Base-by-base conservation (phyloP, 2,113 vertebrate species). In the Stercorarius parasiticus region DNA sequence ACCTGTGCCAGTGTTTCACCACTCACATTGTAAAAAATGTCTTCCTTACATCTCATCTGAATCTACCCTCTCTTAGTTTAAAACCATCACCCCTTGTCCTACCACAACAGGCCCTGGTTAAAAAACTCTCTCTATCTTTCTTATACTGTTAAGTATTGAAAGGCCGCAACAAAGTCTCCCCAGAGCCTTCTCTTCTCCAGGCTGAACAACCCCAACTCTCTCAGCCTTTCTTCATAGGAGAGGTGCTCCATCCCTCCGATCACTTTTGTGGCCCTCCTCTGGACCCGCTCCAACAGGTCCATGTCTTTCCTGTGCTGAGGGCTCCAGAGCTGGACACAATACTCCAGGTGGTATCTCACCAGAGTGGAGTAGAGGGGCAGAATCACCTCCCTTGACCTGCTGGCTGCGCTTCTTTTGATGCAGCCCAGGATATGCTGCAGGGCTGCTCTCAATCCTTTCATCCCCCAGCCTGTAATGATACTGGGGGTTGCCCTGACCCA, bases 81-180 rank as follows among this genome's bases (percentile, higher is more conserved):
- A 66, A 86, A 40, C 18, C 23, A 40, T 49, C 40, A 15, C 7
- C 16, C 36, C 18, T n/a, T 34, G 18, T 42, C 36, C 65, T 40
- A 8, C 10, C 0, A 2, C 29, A 4, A n/a, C n/a, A 38, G 22
- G 14, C 10, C 13, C 80, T 70, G 5, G 17, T 49, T 59, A 49
- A 49, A 69, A 21, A 42, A 49, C 13, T 32, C 13, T 26, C 21
- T 11, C 16, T 15, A 32, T 43, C 30, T 66, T 55, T 55, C 40
- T 47, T 21, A 47, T 47, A 47, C 10, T 47, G 20, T 40, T 16
- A 70, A 34, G 27, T 34, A 70, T 1, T 58, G 27, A 23, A 16
- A 26, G 27, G 21, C n/a, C 0, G 1, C 42, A 32, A 5, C 49
- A 49, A 16, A 22, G n/a, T 22, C 13, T 71, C 11, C 17, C 18